phyloP scores from a whole-genome alignment of 2,113 vertebrate genomes.

The Podarcis cretensis region DNA sequence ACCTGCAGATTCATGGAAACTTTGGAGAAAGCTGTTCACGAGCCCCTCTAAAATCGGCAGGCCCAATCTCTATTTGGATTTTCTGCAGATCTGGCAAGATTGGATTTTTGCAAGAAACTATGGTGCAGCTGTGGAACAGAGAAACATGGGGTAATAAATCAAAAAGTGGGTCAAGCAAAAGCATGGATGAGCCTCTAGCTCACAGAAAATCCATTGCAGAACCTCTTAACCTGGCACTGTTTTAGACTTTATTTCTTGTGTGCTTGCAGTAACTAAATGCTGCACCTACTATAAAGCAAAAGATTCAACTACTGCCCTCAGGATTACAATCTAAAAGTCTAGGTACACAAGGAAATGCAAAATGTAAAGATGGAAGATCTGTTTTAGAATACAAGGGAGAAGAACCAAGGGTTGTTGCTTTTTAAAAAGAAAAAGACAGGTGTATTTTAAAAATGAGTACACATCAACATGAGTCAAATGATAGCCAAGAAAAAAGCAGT shows the following conservation, averaged over 20 bases:
- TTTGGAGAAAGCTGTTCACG: no score
- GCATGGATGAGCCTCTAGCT: no score
- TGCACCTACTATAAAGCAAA: no score
- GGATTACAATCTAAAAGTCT: neutral
- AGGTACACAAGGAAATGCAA: neutral
- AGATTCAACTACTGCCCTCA: neutral
- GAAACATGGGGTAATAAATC: no score
- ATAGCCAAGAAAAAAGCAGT: neutral
- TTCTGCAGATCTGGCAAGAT: no score
- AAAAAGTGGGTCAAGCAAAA: no score
- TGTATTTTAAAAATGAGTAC: no score
- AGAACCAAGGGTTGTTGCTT: neutral
- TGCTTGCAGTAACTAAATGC: neutral
- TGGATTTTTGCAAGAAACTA: no score
- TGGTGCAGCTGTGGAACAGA: no score
- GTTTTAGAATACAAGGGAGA: neutral
- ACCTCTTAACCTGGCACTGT: neutral
- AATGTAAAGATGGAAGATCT: neutral
- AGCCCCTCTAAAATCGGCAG: no score
- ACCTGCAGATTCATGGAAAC: no score
- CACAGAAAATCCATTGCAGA: neutral
- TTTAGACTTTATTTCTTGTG: neutral
- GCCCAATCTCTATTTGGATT: no score
- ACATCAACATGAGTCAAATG: neutral
- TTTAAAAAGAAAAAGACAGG: neutral